Percentiles rank a stretch among this genome's conserved stretches.
phyloP scores from a whole-genome alignment of 2,797 vertebrate genomes.

The Anguilla marmorata region DNA sequence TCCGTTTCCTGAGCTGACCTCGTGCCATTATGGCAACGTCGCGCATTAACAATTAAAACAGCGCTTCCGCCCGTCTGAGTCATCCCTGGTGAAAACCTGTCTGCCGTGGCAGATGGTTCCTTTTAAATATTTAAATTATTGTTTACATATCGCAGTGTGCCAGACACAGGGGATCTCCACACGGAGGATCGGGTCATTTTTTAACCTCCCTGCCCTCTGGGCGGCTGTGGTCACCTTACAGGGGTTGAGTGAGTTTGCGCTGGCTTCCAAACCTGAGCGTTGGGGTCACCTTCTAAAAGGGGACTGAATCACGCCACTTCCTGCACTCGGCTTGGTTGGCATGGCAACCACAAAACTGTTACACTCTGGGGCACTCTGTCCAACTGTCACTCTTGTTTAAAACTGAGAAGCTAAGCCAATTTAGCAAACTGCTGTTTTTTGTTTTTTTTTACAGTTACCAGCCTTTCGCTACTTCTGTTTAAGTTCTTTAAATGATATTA shows the following conservation, averaged over 20 bases:
- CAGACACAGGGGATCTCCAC: not conserved
- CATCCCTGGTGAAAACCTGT: not conserved
- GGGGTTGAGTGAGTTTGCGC: not conserved
- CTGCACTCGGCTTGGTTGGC: not conserved
- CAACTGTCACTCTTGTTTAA: not conserved
- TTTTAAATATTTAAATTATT: constrained; percentile 4
- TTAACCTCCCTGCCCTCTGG: not conserved
- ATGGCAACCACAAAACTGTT: not conserved
- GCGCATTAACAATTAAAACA: not conserved
- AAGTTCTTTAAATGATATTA: not conserved
- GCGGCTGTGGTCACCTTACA: not conserved
- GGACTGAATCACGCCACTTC: not conserved
- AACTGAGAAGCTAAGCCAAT: not conserved
- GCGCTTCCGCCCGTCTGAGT: not conserved
- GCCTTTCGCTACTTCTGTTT: not conserved
- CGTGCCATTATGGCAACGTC: not conserved
- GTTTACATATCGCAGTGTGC: not conserved
- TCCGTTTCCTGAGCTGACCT: not conserved
- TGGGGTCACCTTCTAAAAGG: not conserved
- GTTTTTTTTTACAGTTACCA: not conserved
- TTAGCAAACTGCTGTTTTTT: not conserved
- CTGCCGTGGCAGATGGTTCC: not conserved
- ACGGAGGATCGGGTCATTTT: not conserved
- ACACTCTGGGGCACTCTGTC: not conserved
- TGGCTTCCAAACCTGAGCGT: not conserved